Percentiles rank a stretch among this genome's conserved stretches.
Evolutionary conservation across 2,113 vertebrate species (phyloP).

Genomic region (Gallinago media): DNA sequence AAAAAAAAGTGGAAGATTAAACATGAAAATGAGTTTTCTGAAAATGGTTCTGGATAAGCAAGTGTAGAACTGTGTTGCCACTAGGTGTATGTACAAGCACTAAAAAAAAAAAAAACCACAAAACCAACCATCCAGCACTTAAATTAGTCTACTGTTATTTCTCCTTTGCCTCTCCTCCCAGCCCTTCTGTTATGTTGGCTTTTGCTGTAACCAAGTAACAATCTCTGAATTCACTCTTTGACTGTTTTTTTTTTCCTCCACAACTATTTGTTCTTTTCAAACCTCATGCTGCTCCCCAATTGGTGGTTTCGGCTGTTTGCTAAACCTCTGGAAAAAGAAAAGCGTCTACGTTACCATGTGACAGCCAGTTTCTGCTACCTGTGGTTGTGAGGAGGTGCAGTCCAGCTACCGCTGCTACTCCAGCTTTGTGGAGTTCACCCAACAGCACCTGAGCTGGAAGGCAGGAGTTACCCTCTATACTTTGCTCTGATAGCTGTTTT

Average conservation of each 20-base stretch:
- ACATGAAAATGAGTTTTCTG: background rate
- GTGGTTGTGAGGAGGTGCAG: background rate
- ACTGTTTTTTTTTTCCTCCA: slow-evolving; percentile 1
- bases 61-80: background rate
- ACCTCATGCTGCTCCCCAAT: slow-evolving; percentile 9
- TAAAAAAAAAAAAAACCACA: too few species aligned
- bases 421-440: accelerated
- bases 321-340: slow-evolving; percentile 45
- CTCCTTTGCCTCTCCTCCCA: background rate
- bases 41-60: background rate
- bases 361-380: background rate
- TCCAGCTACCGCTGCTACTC: background rate
- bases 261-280: slow-evolving; percentile 40
- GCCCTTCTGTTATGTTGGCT: slow-evolving; percentile 33
- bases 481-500: background rate
- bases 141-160: background rate
- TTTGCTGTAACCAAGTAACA: slow-evolving; percentile 35
- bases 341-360: background rate
- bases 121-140: background rate
- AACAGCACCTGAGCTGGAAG: background rate
- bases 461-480: background rate
- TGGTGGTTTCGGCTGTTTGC: slow-evolving; percentile 3
- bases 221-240: background rate
- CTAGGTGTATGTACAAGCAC: background rate
- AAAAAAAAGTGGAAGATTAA: background rate